phyloP scores from a whole-genome alignment of 2,797 vertebrate species.

The Todus mexicanus region DNA sequence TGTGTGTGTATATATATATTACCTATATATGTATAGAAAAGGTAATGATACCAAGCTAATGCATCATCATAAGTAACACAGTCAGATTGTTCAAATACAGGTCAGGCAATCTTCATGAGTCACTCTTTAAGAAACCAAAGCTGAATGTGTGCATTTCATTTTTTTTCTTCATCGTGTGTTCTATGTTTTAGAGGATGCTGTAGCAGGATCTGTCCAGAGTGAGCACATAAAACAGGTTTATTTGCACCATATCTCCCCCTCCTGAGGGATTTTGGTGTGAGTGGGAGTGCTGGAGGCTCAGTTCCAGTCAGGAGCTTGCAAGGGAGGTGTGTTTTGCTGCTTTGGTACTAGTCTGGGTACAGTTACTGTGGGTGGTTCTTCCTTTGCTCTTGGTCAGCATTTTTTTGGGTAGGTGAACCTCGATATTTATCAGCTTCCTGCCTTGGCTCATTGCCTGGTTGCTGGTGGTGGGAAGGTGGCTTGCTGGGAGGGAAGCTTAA shows the following conservation, averaged over 20 bases:
- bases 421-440: neutral
- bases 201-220: neutral
- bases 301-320: neutral
- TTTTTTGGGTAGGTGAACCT: neutral
- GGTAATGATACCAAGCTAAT: neutral
- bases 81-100: neutral
- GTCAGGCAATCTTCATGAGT: neutral
- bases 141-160: neutral
- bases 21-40: neutral
- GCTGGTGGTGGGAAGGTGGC: neutral
- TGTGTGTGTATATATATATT: neutral
- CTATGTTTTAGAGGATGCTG: neutral
- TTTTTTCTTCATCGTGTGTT: neutral
- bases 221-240: neutral
- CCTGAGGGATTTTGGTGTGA: fast-evolving
- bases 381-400: neutral
- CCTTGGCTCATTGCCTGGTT: neutral
- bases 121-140: no score
- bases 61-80: fast-evolving
- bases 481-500: neutral
- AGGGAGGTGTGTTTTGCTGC: neutral
- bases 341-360: neutral
- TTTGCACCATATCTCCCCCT: neutral
- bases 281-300: neutral
- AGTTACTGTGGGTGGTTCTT: neutral